Evolutionary conservation across 2,888 invertebrate genomes (phyloP), one percentile per base, ranked within the genome.

Genomic region (Pheosia tremula): DNA sequence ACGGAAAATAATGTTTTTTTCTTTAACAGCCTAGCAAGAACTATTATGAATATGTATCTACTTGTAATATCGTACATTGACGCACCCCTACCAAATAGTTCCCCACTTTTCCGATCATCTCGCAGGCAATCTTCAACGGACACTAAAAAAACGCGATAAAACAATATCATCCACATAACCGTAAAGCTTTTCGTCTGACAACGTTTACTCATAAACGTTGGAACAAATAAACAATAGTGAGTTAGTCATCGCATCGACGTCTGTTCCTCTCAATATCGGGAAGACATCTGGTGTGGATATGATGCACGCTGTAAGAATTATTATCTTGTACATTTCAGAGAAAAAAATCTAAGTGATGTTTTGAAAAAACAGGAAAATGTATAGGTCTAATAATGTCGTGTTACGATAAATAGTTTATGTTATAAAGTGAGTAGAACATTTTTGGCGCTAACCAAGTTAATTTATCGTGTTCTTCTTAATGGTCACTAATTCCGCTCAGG

Each of bases 171-270:
- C 70, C 66, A 71, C 72, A 72, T 67, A 73, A 75, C 65, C 75
- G 67, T 75, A 69, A 75, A 75, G 66, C 71, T 73, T 74, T 74
- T 64, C 69, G 75, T 75, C 86, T 84, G 87, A 82, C 85, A 82
- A 75, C 75, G 84, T 84, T 85, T 85, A 83, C 87, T 85, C 86
- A 89, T 89, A 87, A 89, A 85, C 81, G 76, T 69, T 78, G 79
- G 78, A 80, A 80, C 85, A 87, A 88, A 90, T 84, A 89, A 88
- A 89, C 85, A 86, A 83, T 72, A 71, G 61, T 67, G 80, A 79
- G 81, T 83, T 84, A 82, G 79, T 83, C 81, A 83, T 81, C 70
- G 69, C 61, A 69, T 72, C 75, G 70, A 82, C 81, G 82, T 84
- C 87, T 87, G 88, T 72, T 85, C 79, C 81, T 85, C 80, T 87